Evolutionary conservation across 2,888 invertebrate genomes (phyloP), one percentile per base, ranked within the genome.

Genomic region (Nomada ferruginata): DNA sequence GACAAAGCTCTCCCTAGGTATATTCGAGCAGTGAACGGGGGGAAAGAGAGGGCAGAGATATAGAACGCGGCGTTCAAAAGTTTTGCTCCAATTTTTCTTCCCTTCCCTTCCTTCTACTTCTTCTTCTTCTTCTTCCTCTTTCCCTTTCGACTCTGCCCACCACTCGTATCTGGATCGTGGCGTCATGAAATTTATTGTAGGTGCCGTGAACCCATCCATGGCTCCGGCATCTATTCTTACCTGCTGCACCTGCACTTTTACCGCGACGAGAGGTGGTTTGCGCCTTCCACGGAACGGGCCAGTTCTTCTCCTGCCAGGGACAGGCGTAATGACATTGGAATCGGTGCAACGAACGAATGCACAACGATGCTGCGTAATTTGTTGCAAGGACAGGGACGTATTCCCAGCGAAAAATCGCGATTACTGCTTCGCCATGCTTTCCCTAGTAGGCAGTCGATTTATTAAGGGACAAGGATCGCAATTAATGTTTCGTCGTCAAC

Each of bases 191-290:
- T 82, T 83, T 84, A 86, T 86, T 66, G 80, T 83, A 81, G 81
- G 79, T 74, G 72, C 81, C 76, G 71, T 61, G 83, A 77, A 80
- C 71, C 78, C 81, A 85, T 85, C 79, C 71, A 20, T 53, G 60
- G 63, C 64, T 29, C 64, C 74, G 79, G 72, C 74, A 80, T 84
- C 86, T 82, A 86, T 86, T 83, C 86, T 78, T 71, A 65, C 76
- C 82, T 57, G 79, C 63, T 85, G 83, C 86, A 78, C 82, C 86
- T 82, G 86, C 85, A 84, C 78, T 86, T 84, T 79, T 80, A 74
- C 86, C 72, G 26, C 60, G 53, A 59, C 68, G 72, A 74, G 72
- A 76, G 79, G 68, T 69, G 84, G 61, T 79, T 76, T 74, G 76
- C 79, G 76, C 74, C 74, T 84, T 73, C 76, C 65, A 75, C 50